Base-by-base conservation (phyloP, 2,797 vertebrate genomes). In the Geotrypetes seraphini region DNA sequence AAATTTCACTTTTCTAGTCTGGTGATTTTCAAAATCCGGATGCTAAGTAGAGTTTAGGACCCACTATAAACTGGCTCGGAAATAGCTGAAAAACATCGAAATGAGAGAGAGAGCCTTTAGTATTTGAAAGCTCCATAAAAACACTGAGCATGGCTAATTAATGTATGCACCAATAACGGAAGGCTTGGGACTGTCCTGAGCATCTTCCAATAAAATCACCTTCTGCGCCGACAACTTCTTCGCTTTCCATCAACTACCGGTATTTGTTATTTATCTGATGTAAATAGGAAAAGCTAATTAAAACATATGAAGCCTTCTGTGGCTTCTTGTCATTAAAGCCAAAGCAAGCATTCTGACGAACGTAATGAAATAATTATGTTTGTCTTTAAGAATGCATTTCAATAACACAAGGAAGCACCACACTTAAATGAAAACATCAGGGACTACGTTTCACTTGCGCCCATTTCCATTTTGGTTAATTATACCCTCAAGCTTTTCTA, bases 401-500 rank as follows among this genome's bases (percentile, higher is more conserved):
- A 55, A 60, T 57, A 71, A 69, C 63, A 69, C 70, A 78, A 66
- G 67, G 71, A 64, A 69, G 64, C 62, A 50, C 50, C 53, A 65
- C 59, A 71, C 55, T n/a, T 68, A 75, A 81, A 81, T 76, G 73
- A 79, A 81, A 82, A 81, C 78, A 73, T 81, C 66, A 78, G 82
- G 75, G 79, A 76, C 76, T 69, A 79, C 69, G 79, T 84, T 83
- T 86, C 57, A 47, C 58, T 73, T 64, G 59, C 62, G 69, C 76
- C 75, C 62, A 75, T 78, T 81, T 85, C 83, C 75, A 75, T 78
- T 68, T 78, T 63, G 52, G 71, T 60, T 83, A 83, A 86, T 94
- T 88, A 90, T 73, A 85, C 73, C 80, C 80, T 59, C 56, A 80
- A 87, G 85, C 74, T 79, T n/a, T 79, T 81, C 59, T 47, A 84